These are phyloP conservation scores for Catocala sponsa DNA, from an alignment of 2,888 invertebrate genomes.

Conservation along the genomic window DNA sequence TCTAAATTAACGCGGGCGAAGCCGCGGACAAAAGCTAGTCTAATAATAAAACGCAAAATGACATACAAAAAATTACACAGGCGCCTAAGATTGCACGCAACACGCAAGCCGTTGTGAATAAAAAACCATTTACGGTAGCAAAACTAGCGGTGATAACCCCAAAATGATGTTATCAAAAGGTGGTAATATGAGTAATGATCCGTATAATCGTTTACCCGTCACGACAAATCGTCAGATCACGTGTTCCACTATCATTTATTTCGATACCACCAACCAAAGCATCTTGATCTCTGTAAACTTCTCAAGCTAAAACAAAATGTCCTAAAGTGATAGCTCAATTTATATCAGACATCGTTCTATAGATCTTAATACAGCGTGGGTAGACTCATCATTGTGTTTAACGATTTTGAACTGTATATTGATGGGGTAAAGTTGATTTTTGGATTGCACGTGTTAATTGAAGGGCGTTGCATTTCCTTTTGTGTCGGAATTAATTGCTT, in stretches of 20 bases:
- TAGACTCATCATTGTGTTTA: slow-evolving; percentile 35
- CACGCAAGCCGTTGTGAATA: slow-evolving; percentile 35
- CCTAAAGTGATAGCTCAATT: slow-evolving; percentile 44
- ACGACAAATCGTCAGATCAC: slow-evolving; percentile 83
- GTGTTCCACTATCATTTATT: slow-evolving; percentile 80
- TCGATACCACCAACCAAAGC: slow-evolving; percentile 38
- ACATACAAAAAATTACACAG: no score
- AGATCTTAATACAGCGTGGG: slow-evolving; percentile 58
- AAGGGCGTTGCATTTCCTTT: slow-evolving; percentile 65
- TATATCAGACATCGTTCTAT: slow-evolving; percentile 50
- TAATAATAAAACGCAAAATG: no score
- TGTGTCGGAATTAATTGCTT: slow-evolving; percentile 67
- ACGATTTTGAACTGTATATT: slow-evolving; percentile 48
- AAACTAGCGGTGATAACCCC: slow-evolving; percentile 54
- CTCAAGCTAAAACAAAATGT: slow-evolving; percentile 2
- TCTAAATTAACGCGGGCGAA: no score
- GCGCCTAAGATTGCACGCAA: slow-evolving; percentile 17
- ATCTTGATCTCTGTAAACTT: slow-evolving; percentile 21
- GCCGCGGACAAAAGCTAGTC: no score
- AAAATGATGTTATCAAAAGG: slow-evolving; percentile 81
- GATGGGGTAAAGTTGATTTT: slow-evolving; percentile 37
- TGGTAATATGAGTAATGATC: slow-evolving; percentile 85
- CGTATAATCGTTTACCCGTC: slow-evolving; percentile 79
- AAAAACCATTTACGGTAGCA: slow-evolving; percentile 63
- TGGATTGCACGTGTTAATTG: slow-evolving; percentile 41